Conservation (phyloP, 2,797 vertebrate species). For the Hypotaenidia okinawae region DNA sequence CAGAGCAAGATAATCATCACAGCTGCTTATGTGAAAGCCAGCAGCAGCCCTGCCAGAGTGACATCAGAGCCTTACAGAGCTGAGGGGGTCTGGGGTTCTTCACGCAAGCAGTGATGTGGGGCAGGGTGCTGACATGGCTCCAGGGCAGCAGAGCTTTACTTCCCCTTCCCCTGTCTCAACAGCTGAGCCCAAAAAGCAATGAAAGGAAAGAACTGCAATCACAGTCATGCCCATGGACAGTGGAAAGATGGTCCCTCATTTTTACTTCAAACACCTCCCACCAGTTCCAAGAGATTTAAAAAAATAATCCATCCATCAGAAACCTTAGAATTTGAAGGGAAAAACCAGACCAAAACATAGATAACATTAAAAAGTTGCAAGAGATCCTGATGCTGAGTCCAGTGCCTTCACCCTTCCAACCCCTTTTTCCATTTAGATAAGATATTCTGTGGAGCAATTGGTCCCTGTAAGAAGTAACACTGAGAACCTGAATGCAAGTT, state of each 20-base stretch:
- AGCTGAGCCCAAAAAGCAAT: neutral
- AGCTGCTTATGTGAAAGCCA: neutral
- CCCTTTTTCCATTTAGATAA: neutral
- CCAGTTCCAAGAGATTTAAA: neutral
- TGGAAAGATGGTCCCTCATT: neutral
- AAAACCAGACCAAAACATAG: neutral
- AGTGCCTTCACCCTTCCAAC: neutral
- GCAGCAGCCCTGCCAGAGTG: neutral
- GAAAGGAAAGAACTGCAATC: neutral
- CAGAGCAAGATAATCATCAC: neutral
- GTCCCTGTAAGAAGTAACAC: neutral
- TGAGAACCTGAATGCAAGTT: neutral
- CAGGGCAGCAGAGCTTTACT: neutral
- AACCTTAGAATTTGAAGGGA: neutral
- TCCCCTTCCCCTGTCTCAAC: neutral
- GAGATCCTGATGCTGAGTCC: neutral
- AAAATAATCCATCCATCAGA: neutral
- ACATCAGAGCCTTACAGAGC: neutral
- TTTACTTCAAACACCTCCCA: neutral
- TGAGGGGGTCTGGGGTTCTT: neutral
- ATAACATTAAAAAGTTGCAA: neutral
- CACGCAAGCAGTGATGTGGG: neutral
- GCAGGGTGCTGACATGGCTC: neutral
- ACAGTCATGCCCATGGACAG: neutral
- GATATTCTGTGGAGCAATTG: neutral